Conservation (phyloP, 2,113 vertebrate genomes). For the Caranx melampygus region DNA sequence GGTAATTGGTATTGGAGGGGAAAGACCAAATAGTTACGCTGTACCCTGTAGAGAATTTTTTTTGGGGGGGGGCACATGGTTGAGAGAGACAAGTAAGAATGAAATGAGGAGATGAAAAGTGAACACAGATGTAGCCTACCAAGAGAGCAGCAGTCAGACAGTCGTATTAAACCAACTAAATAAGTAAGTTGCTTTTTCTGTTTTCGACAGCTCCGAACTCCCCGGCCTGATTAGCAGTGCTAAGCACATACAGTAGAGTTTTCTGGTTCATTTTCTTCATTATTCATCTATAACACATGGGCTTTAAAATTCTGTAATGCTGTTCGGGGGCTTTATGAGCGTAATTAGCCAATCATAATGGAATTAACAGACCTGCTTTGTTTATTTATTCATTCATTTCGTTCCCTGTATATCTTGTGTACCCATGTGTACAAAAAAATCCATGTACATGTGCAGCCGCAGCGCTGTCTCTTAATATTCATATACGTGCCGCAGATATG, state of each 20-base stretch:
- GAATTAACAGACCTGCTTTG: conserved; percentile 5
- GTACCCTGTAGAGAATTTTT: conserved; percentile 26
- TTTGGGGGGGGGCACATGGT: background rate
- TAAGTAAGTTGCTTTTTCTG: conserved; percentile 44
- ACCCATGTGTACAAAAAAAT: conserved; percentile 5
- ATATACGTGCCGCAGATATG: background rate
- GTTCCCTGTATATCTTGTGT: background rate
- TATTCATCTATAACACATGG: conserved; percentile 27
- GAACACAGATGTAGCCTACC: conserved; percentile 28
- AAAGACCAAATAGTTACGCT: conserved; percentile 20
- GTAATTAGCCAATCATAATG: conserved; percentile 35
- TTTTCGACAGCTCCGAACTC: conserved; percentile 23
- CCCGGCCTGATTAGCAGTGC: conserved; percentile 54
- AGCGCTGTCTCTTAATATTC: background rate
- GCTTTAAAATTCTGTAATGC: conserved; percentile 22
- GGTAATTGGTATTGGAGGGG: conserved; percentile 1
- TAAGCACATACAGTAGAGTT: conserved; percentile 44
- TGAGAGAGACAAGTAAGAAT: conserved; percentile 8
- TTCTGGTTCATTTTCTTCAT: conserved; percentile 48
- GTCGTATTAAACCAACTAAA: conserved; percentile 60
- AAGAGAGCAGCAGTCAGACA: conserved; percentile 29
- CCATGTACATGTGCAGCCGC: background rate
- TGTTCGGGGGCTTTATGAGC: conserved; percentile 17
- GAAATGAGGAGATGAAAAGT: conserved; percentile 40
- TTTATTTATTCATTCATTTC: conserved; percentile 14